phyloP scores from a whole-genome alignment of 2,113 vertebrate genomes.

The Chaetodon auriga region DNA sequence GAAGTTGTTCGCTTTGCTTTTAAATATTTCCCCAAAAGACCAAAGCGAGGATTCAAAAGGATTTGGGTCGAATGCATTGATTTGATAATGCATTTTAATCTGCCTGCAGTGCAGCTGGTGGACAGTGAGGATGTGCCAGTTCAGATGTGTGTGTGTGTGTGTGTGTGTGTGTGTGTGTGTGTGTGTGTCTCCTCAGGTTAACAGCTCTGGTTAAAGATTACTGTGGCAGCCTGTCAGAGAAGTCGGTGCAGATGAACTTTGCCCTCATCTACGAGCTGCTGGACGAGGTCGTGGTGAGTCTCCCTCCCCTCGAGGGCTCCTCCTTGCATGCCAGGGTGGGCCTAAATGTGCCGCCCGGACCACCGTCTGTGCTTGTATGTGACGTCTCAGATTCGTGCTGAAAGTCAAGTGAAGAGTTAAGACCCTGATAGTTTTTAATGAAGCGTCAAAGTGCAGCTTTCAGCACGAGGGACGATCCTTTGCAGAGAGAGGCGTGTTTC shows the following conservation, averaged over 20 bases:
- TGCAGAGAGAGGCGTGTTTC: too few relatives aligned
- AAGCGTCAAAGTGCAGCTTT: too few relatives aligned
- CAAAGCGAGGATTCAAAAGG: too few relatives aligned
- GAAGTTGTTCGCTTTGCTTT: neutral
- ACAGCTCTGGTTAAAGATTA: slow-evolving; percentile 89
- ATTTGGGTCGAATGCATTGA: neutral
- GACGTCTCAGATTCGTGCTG: too few relatives aligned
- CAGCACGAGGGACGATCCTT: neutral
- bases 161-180: neutral
- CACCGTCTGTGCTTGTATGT: too few relatives aligned
- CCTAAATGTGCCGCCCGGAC: too few relatives aligned
- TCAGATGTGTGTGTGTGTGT: neutral
- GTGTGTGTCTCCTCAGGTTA: slow-evolving; percentile 77
- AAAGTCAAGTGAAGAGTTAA: too few relatives aligned
- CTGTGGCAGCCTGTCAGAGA: slow-evolving; percentile 89
- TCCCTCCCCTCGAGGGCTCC: too few relatives aligned
- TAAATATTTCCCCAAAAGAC: neutral
- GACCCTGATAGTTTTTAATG: too few relatives aligned
- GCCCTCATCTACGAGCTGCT: slow-evolving; percentile 92
- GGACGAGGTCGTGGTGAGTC: slow-evolving; percentile 90
- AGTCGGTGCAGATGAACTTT: slow-evolving; percentile 88
- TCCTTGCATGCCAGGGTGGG: too few relatives aligned
- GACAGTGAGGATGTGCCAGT: too few relatives aligned
- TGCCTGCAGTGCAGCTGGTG: neutral
- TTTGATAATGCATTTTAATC: neutral